These are phyloP conservation scores for Andrena marginata DNA, from an alignment of 2,888 invertebrate genomes.

Conservation along the genomic window DNA sequence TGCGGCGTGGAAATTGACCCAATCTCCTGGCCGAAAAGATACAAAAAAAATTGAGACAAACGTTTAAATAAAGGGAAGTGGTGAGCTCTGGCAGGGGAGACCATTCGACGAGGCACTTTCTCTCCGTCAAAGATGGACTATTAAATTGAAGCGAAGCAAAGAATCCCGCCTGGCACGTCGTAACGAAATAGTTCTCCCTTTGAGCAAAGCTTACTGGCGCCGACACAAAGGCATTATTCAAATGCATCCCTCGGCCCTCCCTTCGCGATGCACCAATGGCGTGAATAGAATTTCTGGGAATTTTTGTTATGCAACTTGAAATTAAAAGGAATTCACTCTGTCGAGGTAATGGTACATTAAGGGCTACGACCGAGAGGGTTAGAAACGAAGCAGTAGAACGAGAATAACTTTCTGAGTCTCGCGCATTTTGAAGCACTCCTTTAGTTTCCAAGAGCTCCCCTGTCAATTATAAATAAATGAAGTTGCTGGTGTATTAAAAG, in stretches of 20 bases:
- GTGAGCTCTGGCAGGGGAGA: not conserved
- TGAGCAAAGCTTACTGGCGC: constrained; percentile 17
- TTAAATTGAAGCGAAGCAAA: constrained; percentile 34
- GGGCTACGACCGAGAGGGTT: not conserved
- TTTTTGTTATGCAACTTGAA: constrained; percentile 38
- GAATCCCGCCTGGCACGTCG: constrained; percentile 40
- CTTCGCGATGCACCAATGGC: not conserved
- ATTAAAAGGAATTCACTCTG: constrained; percentile 18
- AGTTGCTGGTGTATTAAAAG: not conserved
- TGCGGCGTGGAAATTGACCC: not conserved
- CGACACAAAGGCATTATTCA: constrained; percentile 62
- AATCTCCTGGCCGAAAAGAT: not conserved
- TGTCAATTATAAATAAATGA: not conserved
- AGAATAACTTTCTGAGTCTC: not conserved
- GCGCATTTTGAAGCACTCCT: not conserved
- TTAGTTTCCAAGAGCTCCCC: not conserved
- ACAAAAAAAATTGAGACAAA: constrained; percentile 6
- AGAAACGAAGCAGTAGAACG: not conserved
- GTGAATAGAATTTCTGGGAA: constrained; percentile 29
- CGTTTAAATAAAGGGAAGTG: constrained; percentile 2
- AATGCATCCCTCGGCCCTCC: constrained; percentile 42
- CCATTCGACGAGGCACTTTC: not conserved
- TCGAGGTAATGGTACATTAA: not conserved
- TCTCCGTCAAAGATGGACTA: constrained; percentile 41
- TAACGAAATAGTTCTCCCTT: constrained; percentile 53